Evolutionary conservation across 1,140 invertebrate species (phyloP).

Genomic region (Archivesica marissinica): DNA sequence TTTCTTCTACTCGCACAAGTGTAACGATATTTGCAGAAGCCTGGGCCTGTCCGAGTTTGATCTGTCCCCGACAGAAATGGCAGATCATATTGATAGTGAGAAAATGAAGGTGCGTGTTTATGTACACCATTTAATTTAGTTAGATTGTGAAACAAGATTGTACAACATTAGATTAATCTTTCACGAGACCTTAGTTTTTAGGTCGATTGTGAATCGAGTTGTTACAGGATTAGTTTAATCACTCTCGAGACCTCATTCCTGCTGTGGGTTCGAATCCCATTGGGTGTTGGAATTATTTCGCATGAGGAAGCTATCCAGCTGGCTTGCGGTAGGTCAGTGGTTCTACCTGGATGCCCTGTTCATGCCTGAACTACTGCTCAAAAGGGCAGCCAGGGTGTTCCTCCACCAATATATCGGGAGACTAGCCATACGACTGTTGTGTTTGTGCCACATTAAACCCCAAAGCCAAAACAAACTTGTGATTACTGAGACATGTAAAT

Average conservation of each 20-base stretch:
- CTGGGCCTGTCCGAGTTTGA: conserved; percentile 86
- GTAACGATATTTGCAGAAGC: conserved; percentile 86
- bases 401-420: background rate
- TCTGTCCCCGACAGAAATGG: conserved; percentile 83
- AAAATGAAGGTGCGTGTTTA: conserved; percentile 72
- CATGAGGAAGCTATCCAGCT: too few species aligned
- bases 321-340: background rate
- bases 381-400: background rate
- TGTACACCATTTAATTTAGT: background rate
- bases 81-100: conserved; percentile 72
- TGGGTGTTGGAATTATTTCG: background rate
- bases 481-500: background rate
- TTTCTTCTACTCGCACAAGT: conserved; percentile 87
- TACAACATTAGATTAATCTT: too few species aligned
- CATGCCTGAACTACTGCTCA: background rate
- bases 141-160: too few species aligned
- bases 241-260: background rate
- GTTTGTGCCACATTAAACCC: background rate
- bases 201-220: background rate
- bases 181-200: background rate
- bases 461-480: background rate
- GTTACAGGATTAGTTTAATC: background rate
- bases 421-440: too few species aligned
- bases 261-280: background rate
- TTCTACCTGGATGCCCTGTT: background rate